These are phyloP conservation scores for Apamea anceps DNA, from an alignment of 2,888 invertebrate species.

Conservation along the genomic window DNA sequence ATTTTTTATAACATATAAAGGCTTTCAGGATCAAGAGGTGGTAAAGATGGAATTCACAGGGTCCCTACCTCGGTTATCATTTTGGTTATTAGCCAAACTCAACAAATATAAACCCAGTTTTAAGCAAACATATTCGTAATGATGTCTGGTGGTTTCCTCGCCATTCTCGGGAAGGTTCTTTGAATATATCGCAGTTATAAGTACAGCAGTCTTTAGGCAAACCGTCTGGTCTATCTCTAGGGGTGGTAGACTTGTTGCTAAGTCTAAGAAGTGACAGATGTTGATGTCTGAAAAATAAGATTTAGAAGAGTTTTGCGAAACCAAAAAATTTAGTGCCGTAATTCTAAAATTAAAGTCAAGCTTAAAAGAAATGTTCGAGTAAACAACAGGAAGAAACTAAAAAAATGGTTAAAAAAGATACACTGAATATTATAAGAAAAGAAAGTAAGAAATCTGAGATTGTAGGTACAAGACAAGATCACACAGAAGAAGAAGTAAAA, in stretches of 20 bases:
- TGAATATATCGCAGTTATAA: slow-evolving; percentile 80
- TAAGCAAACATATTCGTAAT: slow-evolving; percentile 82
- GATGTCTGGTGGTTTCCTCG: slow-evolving; percentile 65
- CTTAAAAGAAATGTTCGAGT: background rate
- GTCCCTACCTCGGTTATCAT: slow-evolving; percentile 81
- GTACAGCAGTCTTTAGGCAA: slow-evolving; percentile 80
- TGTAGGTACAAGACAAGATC: background rate
- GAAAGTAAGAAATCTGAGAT: background rate
- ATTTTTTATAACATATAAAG: background rate
- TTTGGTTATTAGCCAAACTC: slow-evolving; percentile 76
- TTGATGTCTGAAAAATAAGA: slow-evolving; percentile 74
- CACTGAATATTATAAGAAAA: background rate
- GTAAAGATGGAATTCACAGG: background rate
- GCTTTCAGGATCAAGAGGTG: background rate
- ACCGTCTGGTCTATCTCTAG: slow-evolving; percentile 74
- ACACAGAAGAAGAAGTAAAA: background rate
- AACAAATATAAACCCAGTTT: slow-evolving; percentile 81
- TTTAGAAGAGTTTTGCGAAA: background rate
- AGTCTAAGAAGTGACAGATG: slow-evolving; percentile 81
- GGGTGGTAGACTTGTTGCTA: slow-evolving; percentile 78
- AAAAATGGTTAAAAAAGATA: background rate
- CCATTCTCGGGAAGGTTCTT: slow-evolving; percentile 72
- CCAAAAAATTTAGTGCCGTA: background rate
- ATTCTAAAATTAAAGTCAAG: background rate
- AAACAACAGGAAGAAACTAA: background rate